These are phyloP conservation scores for Gymnocypris eckloni DNA, from an alignment of 2,797 vertebrate genomes.

Conservation along the genomic window DNA sequence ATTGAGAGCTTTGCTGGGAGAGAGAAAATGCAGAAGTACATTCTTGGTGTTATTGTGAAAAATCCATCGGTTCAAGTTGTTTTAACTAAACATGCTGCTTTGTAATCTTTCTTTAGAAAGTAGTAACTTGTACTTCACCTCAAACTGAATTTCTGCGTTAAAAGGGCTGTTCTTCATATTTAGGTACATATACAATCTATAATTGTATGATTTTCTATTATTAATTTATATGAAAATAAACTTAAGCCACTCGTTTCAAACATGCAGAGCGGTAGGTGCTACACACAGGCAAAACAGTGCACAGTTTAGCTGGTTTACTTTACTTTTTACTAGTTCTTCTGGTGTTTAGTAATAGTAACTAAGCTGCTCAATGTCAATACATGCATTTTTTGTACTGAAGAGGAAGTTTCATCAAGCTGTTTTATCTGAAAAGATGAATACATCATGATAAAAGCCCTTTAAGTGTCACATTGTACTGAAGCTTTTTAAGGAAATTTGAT, in stretches of 20 bases:
- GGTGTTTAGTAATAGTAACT: neutral
- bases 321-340: neutral
- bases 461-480: neutral
- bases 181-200: neutral
- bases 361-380: neutral
- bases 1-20: conserved; percentile 91
- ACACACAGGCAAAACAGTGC: neutral
- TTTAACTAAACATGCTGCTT: neutral
- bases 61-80: neutral
- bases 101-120: neutral
- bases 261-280: neutral
- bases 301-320: neutral
- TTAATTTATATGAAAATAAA: neutral
- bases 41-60: neutral
- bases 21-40: conserved; percentile 15
- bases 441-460: neutral
- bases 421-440: neutral
- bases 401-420: neutral
- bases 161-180: neutral
- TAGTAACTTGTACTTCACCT: neutral
- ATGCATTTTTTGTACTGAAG: neutral
- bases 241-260: neutral
- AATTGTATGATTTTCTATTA: neutral
- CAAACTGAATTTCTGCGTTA: neutral
- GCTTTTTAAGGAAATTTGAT: conserved; percentile 3